A percentile compares a stretch with the other conserved stretches of the same genome.
These are phyloP conservation scores for Drosophila repleta DNA, from an alignment of 1,140 invertebrate genomes.

Conservation along the genomic window DNA sequence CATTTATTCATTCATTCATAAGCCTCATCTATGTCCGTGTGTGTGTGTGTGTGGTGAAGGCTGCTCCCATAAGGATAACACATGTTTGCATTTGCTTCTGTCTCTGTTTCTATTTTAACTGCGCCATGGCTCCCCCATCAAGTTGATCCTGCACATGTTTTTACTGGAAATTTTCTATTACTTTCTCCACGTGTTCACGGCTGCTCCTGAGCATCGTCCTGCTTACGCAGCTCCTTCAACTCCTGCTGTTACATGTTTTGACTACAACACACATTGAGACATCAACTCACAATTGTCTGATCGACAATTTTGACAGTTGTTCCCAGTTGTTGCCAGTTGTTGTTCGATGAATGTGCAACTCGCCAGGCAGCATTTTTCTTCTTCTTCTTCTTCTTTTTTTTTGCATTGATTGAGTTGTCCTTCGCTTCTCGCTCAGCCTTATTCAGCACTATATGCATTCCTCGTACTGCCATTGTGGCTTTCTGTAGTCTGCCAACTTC, in stretches of 20 bases:
- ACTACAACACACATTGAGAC: slow-evolving; percentile 64
- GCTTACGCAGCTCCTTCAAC: not conserved
- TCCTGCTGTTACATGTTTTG: slow-evolving; percentile 46
- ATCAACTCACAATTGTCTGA: slow-evolving; percentile 50
- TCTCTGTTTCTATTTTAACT: slow-evolving; percentile 6
- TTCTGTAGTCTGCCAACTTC: slow-evolving; percentile 18
- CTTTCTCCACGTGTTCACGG: slow-evolving; percentile 43
- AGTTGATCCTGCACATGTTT: slow-evolving; percentile 62
- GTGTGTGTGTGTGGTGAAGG: not conserved
- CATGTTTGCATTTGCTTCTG: slow-evolving; percentile 43
- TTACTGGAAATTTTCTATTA: slow-evolving; percentile 9
- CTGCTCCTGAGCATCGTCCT: slow-evolving; percentile 5
- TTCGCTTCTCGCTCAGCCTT: slow-evolving; percentile 8
- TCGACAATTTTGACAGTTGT: slow-evolving; percentile 60
- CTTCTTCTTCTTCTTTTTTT: slow-evolving; percentile 19
- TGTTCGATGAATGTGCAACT: slow-evolving; percentile 21
- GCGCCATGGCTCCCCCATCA: not conserved
- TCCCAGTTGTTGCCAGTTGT: slow-evolving; percentile 16
- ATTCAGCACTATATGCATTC: slow-evolving; percentile 32
- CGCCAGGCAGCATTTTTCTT: slow-evolving; percentile 45
- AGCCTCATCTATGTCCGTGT: too few species aligned
- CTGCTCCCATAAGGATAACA: slow-evolving; percentile 54
- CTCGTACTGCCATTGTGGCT: slow-evolving; percentile 30
- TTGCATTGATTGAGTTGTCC: slow-evolving; percentile 75
- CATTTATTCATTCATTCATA: not conserved